Conservation (phyloP, 1,140 invertebrate species). For the Drosophila biarmipes region DNA sequence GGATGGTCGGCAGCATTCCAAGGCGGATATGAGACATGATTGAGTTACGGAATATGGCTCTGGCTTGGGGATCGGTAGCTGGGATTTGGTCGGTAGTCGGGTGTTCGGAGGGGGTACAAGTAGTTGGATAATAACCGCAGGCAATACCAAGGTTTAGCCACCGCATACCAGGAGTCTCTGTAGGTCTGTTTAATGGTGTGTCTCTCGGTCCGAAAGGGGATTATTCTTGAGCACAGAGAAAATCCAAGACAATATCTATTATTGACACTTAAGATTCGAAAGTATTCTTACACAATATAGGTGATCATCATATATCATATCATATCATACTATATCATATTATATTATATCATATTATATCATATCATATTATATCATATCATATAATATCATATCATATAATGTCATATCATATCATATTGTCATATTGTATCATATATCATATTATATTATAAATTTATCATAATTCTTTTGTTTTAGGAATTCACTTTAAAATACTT, state of each 20-base stretch:
- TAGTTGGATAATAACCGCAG: conserved; percentile 52
- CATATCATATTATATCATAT: too few species aligned
- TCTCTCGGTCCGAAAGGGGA: background rate
- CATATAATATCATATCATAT: too few species aligned
- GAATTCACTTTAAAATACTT: too few species aligned
- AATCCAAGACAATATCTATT: background rate
- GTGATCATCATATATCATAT: too few species aligned
- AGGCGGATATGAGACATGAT: conserved; percentile 41
- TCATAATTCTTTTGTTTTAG: too few species aligned
- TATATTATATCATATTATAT: too few species aligned
- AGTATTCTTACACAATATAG: too few species aligned
- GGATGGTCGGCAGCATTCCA: conserved; percentile 10
- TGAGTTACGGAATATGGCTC: conserved; percentile 37
- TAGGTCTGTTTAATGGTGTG: background rate
- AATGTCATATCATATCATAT: too few species aligned
- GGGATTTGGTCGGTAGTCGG: conserved; percentile 10
- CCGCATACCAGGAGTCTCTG: conserved; percentile 21
- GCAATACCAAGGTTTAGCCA: conserved; percentile 56
- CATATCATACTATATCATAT: too few species aligned
- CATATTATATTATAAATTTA: too few species aligned
- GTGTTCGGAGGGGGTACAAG: background rate
- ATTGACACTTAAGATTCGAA: background rate
- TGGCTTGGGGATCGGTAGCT: conserved; percentile 15
- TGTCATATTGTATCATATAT: too few species aligned
- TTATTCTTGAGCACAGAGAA: conserved; percentile 1